Base-by-base conservation (phyloP, 2,113 vertebrate species). In the Elephas maximus region DNA sequence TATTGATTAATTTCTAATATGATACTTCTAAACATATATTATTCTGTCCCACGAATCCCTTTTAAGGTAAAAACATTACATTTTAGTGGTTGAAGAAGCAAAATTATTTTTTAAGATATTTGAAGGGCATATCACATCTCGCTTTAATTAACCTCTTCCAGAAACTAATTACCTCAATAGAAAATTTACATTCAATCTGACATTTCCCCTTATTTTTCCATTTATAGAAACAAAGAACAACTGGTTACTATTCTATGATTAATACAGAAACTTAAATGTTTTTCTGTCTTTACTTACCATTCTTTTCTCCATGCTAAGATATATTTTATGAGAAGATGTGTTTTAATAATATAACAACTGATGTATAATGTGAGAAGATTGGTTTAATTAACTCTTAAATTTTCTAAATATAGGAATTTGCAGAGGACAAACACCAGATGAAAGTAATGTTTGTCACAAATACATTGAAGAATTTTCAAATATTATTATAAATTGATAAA, bases 361-460 rank as follows among this genome's bases (percentile, higher is more conserved):
- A 28, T 73, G 10, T 80, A 65, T 62, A 74, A 48, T 91, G 21
- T 28, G 20, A 53, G 3, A 3, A 84, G 4, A 78, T 87, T 78
- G 14, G 14, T 73, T 18, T 88, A 79, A 94, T 53, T 84, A 69
- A 85, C 30, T 79, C 17, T 51, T 45, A 83, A 73, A 45, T 65
- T 92, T 93, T 92, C 11, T 51, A 82, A 86, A 79, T 78, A 67
- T 76, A 62, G 17, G 82, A 78, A 73, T 67, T 94, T 96, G 71
- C 24, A 94, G 65, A 76, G 7, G 30, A 26, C 18, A 65, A 41
- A 21, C 12, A 33, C 30, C 33, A 33, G 4, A 14, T 69, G n/a
- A 12, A 74, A 74, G 10, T 41, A 41, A 21, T 41, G 17, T 41
- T 23, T 41, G 73, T 41, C n/a, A 74, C 73, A 41, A 71, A 45